These are phyloP conservation scores for Arvicanthis niloticus DNA, from an alignment of 2,113 vertebrate genomes.

Conservation along the genomic window DNA sequence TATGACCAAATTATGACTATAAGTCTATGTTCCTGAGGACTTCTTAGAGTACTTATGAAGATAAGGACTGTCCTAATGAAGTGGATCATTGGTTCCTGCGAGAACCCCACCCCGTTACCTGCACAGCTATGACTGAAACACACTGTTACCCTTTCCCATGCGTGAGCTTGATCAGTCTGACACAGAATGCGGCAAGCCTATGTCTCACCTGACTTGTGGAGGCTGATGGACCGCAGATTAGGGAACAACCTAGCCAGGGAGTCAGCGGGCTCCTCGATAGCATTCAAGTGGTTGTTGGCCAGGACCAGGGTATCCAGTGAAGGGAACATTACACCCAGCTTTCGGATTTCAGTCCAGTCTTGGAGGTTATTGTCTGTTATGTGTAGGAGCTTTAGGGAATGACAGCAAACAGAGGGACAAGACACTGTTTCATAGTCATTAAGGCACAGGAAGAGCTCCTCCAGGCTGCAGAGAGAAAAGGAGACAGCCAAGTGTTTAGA, in stretches of 20 bases:
- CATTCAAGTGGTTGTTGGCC: slow-evolving; percentile 94
- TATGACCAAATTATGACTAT: slow-evolving; percentile 20
- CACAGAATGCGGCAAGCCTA: neutral
- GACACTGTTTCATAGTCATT: slow-evolving; percentile 95
- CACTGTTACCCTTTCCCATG: neutral
- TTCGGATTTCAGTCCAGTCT: slow-evolving; percentile 96
- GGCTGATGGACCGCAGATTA: slow-evolving; percentile 95
- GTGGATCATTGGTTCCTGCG: neutral
- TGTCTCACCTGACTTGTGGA: slow-evolving; percentile 97
- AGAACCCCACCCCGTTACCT: slow-evolving; percentile 5
- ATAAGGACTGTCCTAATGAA: slow-evolving; percentile 2
- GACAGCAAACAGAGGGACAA: slow-evolving; percentile 91
- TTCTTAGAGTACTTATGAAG: slow-evolving; percentile 55
- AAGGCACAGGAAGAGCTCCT: slow-evolving; percentile 99
- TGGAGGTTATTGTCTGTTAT: slow-evolving; percentile 98
- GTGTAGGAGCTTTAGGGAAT: slow-evolving; percentile 96
- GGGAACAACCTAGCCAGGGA: slow-evolving; percentile 93
- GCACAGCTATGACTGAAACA: neutral
- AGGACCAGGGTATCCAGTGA: slow-evolving; percentile 93
- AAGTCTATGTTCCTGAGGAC: slow-evolving; percentile 9
- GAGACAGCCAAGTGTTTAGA: slow-evolving; percentile 42
- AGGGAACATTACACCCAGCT: slow-evolving; percentile 96
- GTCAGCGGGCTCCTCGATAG: slow-evolving; percentile 92
- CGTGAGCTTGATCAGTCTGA: neutral
- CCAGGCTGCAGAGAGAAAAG: slow-evolving; percentile 90